phyloP scores from a whole-genome alignment of 2,888 invertebrate species.

The Drosophila meridionalis region DNA sequence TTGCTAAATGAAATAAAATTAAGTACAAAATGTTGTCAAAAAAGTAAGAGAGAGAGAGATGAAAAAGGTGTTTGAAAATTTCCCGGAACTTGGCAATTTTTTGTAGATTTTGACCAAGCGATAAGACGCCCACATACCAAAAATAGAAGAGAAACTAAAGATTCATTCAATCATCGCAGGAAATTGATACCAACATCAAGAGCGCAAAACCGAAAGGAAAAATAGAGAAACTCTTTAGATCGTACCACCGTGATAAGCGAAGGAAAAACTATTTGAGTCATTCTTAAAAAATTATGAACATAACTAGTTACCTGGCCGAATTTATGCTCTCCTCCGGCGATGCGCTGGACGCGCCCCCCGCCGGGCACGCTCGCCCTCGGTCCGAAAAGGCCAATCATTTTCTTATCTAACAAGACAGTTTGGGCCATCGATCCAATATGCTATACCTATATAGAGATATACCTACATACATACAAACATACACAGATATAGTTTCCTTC shows the following conservation, averaged over 20 bases:
- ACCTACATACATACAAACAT: not conserved
- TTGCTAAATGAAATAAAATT: slow-evolving; percentile 34
- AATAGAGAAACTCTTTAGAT: slow-evolving; percentile 36
- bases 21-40: slow-evolving; percentile 42
- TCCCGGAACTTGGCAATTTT: slow-evolving; percentile 67
- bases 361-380: slow-evolving; percentile 45
- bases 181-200: slow-evolving; percentile 75
- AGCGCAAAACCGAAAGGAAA: slow-evolving; percentile 41
- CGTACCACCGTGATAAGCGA: slow-evolving; percentile 51
- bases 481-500: not conserved
- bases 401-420: slow-evolving; percentile 77
- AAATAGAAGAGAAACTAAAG: slow-evolving; percentile 18
- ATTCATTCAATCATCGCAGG: slow-evolving; percentile 76
- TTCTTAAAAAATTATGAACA: slow-evolving; percentile 81
- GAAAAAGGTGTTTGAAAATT: slow-evolving; percentile 40
- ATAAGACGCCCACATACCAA: slow-evolving; percentile 64
- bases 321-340: slow-evolving; percentile 51
- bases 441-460: not conserved
- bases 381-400: slow-evolving; percentile 63
- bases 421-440: slow-evolving; percentile 64
- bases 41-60: not conserved
- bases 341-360: slow-evolving; percentile 42
- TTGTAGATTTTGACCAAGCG: slow-evolving; percentile 54
- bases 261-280: slow-evolving; percentile 66
- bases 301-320: slow-evolving; percentile 74